Percentiles rank a stretch among this genome's conserved stretches.
phyloP scores from a whole-genome alignment of 2,113 vertebrate species.

The Bufo gargarizans region DNA sequence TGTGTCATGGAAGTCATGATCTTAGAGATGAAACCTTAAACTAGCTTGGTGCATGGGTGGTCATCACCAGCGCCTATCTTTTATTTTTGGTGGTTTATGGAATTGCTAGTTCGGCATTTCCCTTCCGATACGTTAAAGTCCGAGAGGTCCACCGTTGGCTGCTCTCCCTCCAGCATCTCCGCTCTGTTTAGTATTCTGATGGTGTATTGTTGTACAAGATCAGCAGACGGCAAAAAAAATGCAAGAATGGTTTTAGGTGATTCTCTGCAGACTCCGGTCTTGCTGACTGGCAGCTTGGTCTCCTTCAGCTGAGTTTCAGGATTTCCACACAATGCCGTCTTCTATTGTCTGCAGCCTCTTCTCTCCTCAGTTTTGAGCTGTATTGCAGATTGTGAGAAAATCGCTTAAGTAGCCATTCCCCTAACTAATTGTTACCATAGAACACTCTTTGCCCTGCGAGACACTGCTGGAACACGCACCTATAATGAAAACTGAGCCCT shows the following conservation, averaged over 20 bases:
- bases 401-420: background rate
- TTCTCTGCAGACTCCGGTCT: conserved; percentile 9
- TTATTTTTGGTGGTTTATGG: background rate
- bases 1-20: too few relatives aligned
- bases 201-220: conserved; percentile 17
- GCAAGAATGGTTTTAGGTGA: conserved; percentile 16
- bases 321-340: background rate
- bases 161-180: background rate
- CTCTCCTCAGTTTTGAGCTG: background rate
- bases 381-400: background rate
- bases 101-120: background rate
- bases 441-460: too few relatives aligned
- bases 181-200: conserved; percentile 26
- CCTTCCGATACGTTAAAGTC: background rate
- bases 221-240: conserved; percentile 10
- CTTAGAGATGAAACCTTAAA: too few relatives aligned
- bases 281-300: conserved; percentile 33
- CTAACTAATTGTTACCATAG: too few relatives aligned
- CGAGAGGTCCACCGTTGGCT: background rate
- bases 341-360: background rate
- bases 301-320: conserved; percentile 13
- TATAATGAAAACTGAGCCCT: too few relatives aligned
- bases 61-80: too few relatives aligned
- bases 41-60: too few relatives aligned
- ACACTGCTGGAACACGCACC: too few relatives aligned